Base-by-base conservation (phyloP, 92 coral and sea anemone species). In the Palythoa heliodiscus region DNA sequence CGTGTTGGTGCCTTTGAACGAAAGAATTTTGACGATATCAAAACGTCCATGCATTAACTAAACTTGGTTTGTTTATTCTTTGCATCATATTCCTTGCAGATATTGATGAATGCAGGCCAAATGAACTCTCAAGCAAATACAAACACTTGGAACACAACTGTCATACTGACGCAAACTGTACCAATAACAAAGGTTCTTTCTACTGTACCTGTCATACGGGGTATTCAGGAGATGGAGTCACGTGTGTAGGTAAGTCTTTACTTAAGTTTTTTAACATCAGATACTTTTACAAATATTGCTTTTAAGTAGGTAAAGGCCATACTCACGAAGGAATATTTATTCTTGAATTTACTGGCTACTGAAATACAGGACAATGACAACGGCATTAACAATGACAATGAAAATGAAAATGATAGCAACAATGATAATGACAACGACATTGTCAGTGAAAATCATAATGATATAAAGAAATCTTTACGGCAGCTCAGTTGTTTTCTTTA, bases 101-200 rank as follows among this genome's bases (percentile, higher is more conserved):
- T 83, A 66, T 93, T 52, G 76, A 91, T 38, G 95, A 93, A 82
- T 92, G 95, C 64, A 77, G 68, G 29, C 83, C 91, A 29, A 83
- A 52, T 0, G 77, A 77, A 1, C 57, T 92, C 20, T 89, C 95
- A n/a, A 74, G 86, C 22, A 53, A 81, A n/a, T 83, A 93, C 57
- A 55, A 84, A 11, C 89, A 88, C 76, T 87, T 84, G 64, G 91
- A 86, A 16, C 97, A 93, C 29, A 88, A 94, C 90, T 96, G 98
- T 64, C 91, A 94, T 63, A 15, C 38, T 13, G 93, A 94, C 76
- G 95, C 98, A 40, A 90, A 92, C 88, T 96, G 98, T 73, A 66
- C 93, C 74, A 94, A 96, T 91, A 92, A 92, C 64, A 91, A 92
- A 70, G 98, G 98, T 15, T 96, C 98, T 71, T 96, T 96, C 84